Evolutionary conservation across 2,113 vertebrate genomes (phyloP), one percentile per base, ranked within the genome.

Genomic region (Deroptyus accipitrinus): DNA sequence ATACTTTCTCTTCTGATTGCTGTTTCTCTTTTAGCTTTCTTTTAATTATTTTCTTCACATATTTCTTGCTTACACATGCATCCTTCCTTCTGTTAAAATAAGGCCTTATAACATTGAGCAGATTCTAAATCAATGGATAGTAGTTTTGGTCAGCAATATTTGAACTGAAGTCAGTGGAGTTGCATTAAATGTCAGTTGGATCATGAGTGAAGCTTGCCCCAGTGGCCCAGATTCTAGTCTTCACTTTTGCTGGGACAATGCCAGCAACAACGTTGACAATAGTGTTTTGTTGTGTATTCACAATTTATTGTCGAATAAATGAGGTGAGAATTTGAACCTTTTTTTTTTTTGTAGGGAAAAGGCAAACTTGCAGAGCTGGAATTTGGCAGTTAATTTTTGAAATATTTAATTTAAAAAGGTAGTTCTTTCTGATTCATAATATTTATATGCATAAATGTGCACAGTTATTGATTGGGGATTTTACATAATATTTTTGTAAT

Each of bases 151-250:
- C 7, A 11, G 35, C 20, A 86, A 13, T 68, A 64, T 83, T 70
- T 90, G 67, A 86, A 42, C 25, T 90, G 74, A 95, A 94, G 93
- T 96, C 85, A 95, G 92, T 93, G 90, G 95, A 95, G 35, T 83
- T 94, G 87, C 70, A 93, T 93, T 33, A 83, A 1, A 42, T 22
- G 5, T 20, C 44, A 81, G 41, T 10, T 92, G n/a, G 39, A 82
- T 81, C 41, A 48, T 49, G 25, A 91, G 44, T 86, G 83, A 44
- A 80, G 25, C 41, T 88, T 94, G 78, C 87, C 51, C 37, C 35
- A 90, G 67, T 93, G 86, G 85, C 39, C 62, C 57, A 78, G 30
- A 86, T 83, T 90, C 35, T 14, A 59, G 17, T 63, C 37, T 59
- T 66, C 79, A 66, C 18, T 83, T 92, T 70, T 90, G 17, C 46